phyloP scores from a whole-genome alignment of 2,888 invertebrate species.

The Eupithecia subfuscata region DNA sequence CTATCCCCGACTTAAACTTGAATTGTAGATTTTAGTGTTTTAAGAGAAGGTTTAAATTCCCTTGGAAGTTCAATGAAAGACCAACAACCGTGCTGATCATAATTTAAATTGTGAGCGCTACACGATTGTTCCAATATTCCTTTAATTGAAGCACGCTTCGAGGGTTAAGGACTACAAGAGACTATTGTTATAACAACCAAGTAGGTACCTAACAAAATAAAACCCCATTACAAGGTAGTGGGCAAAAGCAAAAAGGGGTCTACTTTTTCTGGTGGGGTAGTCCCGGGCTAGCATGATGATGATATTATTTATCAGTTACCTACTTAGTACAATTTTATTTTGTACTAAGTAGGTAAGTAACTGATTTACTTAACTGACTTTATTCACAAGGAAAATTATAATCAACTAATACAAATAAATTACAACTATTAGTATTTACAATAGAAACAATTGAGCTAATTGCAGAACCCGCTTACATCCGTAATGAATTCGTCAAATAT shows the following conservation, averaged over 20 bases:
- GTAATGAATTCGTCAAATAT: too few species aligned
- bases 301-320: too few species aligned
- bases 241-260: not conserved
- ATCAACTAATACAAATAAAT: too few species aligned
- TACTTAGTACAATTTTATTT: too few species aligned
- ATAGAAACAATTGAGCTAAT: too few species aligned
- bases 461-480: too few species aligned
- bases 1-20: not conserved
- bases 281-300: not conserved
- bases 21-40: not conserved
- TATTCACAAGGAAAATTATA: too few species aligned
- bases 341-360: too few species aligned
- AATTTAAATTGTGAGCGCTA: not conserved
- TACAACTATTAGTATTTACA: too few species aligned
- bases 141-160: conserved; percentile 24
- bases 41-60: not conserved
- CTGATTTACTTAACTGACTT: too few species aligned
- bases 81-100: conserved; percentile 1
- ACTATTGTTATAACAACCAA: conserved; percentile 2
- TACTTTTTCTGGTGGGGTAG: not conserved
- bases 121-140: conserved; percentile 6
- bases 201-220: not conserved
- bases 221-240: not conserved
- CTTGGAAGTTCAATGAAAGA: not conserved
- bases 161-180: conserved; percentile 7